These are phyloP conservation scores for Sinocyclocheilus maitianheensis DNA, from an alignment of 2,113 vertebrate genomes.

Conservation along the genomic window DNA sequence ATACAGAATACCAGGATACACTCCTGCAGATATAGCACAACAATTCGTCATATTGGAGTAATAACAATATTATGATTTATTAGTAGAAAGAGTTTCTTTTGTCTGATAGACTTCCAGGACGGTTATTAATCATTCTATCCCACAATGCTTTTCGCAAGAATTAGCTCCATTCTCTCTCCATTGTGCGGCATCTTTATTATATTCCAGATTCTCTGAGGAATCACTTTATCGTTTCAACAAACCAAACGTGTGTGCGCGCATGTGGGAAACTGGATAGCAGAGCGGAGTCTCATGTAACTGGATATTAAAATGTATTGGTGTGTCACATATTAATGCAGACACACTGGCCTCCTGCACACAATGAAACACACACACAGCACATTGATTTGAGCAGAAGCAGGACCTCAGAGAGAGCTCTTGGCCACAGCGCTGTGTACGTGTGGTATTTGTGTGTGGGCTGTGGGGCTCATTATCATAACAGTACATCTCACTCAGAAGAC, in stretches of 20 bases:
- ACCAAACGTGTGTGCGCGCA: constrained; percentile 37
- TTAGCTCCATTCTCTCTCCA: constrained; percentile 66
- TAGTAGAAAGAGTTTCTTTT: constrained; percentile 61
- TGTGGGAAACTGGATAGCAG: constrained; percentile 39
- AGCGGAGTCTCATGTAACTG: constrained; percentile 50
- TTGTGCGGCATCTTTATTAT: constrained; percentile 67
- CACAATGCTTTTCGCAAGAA: constrained; percentile 61
- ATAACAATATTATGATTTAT: constrained; percentile 80
- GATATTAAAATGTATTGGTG: constrained; percentile 58
- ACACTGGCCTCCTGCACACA: constrained; percentile 29
- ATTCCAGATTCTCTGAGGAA: constrained; percentile 61
- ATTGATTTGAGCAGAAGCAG: constrained; percentile 30
- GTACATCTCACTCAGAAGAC: constrained; percentile 22
- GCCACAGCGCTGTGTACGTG: constrained; percentile 3
- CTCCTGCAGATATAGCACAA: constrained; percentile 56
- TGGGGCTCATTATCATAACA: constrained; percentile 41
- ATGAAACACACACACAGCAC: constrained; percentile 7
- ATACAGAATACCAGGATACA: constrained; percentile 63
- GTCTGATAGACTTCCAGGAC: constrained; percentile 69
- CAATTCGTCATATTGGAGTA: constrained; percentile 76
- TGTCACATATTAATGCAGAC: constrained; percentile 50
- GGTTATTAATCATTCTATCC: constrained; percentile 76
- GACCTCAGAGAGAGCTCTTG: constrained; percentile 30
- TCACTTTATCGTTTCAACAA: constrained; percentile 71
- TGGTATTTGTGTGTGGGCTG: constrained; percentile 32